These are phyloP conservation scores for Xestia rhomboidea DNA, from an alignment of 2,888 invertebrate genomes.

Conservation along the genomic window DNA sequence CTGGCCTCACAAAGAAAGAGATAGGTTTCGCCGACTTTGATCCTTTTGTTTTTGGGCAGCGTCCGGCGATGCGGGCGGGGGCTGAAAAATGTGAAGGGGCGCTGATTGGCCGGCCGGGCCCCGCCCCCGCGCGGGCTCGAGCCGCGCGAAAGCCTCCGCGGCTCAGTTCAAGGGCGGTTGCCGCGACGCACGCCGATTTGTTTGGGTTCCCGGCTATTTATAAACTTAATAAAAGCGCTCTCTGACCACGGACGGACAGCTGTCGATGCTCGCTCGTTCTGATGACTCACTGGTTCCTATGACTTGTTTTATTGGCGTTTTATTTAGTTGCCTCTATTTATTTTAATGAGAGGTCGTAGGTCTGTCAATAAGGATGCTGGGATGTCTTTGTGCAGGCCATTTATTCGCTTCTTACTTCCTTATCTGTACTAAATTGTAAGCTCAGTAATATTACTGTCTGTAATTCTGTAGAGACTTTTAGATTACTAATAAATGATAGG, in stretches of 20 bases:
- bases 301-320: conserved; percentile 37
- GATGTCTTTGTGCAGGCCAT: conserved; percentile 19
- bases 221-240: conserved; percentile 67
- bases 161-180: conserved; percentile 90
- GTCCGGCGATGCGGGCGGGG: conserved; percentile 90
- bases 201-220: conserved; percentile 82
- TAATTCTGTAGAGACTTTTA: neutral
- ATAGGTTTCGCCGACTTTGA: conserved; percentile 91
- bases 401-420: neutral
- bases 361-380: conserved; percentile 29
- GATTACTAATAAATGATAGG: neutral
- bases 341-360: conserved; percentile 36
- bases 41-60: conserved; percentile 91
- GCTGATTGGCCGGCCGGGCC: conserved; percentile 87
- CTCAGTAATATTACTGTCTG: conserved; percentile 1
- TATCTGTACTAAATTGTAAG: neutral
- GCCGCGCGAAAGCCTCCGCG: conserved; percentile 76
- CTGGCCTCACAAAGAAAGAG: conserved; percentile 90
- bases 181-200: conserved; percentile 81
- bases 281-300: conserved; percentile 31
- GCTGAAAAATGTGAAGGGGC: conserved; percentile 90
- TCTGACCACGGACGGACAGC: conserved; percentile 53
- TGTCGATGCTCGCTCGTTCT: conserved; percentile 22
- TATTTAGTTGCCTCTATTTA: conserved; percentile 16
- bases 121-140: conserved; percentile 84